phyloP scores from a whole-genome alignment of 2,888 invertebrate genomes.

The Xestia xanthographa region DNA sequence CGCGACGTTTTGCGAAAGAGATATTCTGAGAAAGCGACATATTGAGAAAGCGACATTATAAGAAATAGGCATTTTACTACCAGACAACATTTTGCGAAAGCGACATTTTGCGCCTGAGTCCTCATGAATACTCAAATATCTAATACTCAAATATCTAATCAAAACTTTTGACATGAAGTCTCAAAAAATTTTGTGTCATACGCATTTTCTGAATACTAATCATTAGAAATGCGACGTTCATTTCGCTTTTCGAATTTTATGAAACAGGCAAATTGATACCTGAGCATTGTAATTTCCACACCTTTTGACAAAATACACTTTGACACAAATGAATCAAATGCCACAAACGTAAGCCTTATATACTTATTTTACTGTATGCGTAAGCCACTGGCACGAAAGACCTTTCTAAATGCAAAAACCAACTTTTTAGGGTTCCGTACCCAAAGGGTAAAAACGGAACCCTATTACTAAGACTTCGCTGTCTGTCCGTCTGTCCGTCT shows the following conservation, averaged over 20 bases:
- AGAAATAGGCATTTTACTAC: no score
- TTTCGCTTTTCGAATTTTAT: not conserved
- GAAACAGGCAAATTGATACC: not conserved
- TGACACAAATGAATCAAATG: not conserved
- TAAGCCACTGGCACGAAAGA: no score
- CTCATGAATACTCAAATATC: not conserved
- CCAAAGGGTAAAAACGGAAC: no score
- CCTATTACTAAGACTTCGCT: no score
- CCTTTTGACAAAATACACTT: not conserved
- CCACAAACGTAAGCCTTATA: not conserved
- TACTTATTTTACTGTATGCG: no score
- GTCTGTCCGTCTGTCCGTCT: no score
- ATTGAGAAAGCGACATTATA: no score
- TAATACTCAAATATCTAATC: not conserved
- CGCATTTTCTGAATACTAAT: not conserved
- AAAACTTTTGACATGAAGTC: not conserved
- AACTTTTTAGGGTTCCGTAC: no score
- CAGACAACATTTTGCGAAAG: no score
- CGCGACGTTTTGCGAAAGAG: no score
- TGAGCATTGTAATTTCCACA: not conserved
- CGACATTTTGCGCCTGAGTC: no score
- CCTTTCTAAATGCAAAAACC: conserved; percentile 9
- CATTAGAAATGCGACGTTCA: not conserved
- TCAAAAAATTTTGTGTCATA: not conserved
- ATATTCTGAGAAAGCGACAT: no score